Conservation (phyloP, 2,797 vertebrate genomes). For the Tolypeutes matacus region DNA sequence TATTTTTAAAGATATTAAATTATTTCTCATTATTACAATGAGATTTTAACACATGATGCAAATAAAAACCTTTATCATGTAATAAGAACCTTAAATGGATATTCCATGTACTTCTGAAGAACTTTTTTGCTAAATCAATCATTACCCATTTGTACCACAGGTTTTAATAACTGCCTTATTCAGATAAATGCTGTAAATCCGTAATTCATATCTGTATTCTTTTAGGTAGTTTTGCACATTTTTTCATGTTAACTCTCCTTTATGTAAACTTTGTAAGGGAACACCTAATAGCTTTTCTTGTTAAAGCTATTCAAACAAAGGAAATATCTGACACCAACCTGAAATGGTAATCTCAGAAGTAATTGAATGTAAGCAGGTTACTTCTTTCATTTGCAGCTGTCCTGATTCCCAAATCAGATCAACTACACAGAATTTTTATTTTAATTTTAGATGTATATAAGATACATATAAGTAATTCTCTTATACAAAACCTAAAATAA, state of each 20-base stretch:
- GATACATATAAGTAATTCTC: not conserved
- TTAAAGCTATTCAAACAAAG: conserved; percentile 71
- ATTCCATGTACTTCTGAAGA: not conserved
- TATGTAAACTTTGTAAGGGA: conserved; percentile 40
- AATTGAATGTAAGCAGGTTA: not conserved
- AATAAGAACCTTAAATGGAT: conserved; percentile 33
- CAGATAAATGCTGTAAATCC: not conserved
- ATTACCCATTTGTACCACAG: not conserved
- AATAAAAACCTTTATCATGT: not conserved
- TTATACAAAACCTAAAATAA: conserved; percentile 21
- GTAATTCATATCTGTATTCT: conserved; percentile 16
- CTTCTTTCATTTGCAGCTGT: conserved; percentile 70
- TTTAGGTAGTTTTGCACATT: not conserved
- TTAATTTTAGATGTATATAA: conserved; percentile 50
- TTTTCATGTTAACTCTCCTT: not conserved
- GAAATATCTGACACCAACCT: conserved; percentile 65
- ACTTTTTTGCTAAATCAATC: conserved; percentile 58
- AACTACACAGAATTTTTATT: conserved; percentile 31
- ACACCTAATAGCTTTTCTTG: conserved; percentile 45
- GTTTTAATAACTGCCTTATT: conserved; percentile 54
- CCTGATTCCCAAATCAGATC: conserved; percentile 28
- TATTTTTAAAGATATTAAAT: conserved; percentile 16
- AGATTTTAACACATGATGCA: conserved; percentile 43
- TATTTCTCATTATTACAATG: conserved; percentile 29
- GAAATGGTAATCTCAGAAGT: conserved; percentile 61